A percentile compares a stretch with the other conserved stretches of the same genome.
Conservation (phyloP, 1,140 invertebrate genomes). For the Penaeus chinensis region DNA sequence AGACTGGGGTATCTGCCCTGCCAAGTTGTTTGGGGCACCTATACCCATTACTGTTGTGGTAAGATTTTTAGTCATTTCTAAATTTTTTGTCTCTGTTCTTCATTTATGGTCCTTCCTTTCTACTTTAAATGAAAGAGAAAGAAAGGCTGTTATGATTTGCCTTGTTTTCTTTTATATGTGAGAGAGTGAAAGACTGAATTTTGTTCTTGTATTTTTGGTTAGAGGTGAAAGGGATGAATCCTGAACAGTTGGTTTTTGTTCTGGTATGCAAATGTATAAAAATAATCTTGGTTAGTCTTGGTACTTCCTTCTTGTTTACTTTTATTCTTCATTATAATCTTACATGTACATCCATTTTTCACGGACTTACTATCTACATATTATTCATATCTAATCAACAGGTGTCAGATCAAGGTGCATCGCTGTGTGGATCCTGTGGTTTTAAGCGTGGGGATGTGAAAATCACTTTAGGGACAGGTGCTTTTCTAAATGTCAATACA, state of each 20-base stretch:
- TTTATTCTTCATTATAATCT: neutral
- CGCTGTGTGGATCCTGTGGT: slow-evolving; percentile 92
- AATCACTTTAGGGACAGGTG: slow-evolving; percentile 93
- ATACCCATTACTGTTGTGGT: slow-evolving; percentile 84
- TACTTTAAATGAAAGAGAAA: too few relatives aligned
- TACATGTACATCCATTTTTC: neutral
- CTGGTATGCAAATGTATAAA: too few relatives aligned
- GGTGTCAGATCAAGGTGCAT: slow-evolving; percentile 79
- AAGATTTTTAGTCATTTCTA: slow-evolving; percentile 48
- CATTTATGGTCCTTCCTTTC: neutral
- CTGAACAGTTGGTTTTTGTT: too few relatives aligned
- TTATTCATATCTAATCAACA: slow-evolving; percentile 63
- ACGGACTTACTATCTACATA: neutral
- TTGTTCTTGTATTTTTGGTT: too few relatives aligned
- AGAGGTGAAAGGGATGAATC: too few relatives aligned
- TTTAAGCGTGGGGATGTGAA: slow-evolving; percentile 87
- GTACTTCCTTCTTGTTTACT: too few relatives aligned
- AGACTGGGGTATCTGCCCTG: slow-evolving; percentile 77
- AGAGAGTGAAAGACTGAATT: too few relatives aligned
- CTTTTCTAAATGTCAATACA: slow-evolving; percentile 91
- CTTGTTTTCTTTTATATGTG: too few relatives aligned
- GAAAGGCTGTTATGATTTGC: too few relatives aligned
- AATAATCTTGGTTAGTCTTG: too few relatives aligned
- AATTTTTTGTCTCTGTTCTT: slow-evolving; percentile 15
- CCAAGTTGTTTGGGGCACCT: slow-evolving; percentile 78